These are phyloP conservation scores for Hirundo rustica DNA, from an alignment of 2,797 vertebrate species.

Conservation along the genomic window DNA sequence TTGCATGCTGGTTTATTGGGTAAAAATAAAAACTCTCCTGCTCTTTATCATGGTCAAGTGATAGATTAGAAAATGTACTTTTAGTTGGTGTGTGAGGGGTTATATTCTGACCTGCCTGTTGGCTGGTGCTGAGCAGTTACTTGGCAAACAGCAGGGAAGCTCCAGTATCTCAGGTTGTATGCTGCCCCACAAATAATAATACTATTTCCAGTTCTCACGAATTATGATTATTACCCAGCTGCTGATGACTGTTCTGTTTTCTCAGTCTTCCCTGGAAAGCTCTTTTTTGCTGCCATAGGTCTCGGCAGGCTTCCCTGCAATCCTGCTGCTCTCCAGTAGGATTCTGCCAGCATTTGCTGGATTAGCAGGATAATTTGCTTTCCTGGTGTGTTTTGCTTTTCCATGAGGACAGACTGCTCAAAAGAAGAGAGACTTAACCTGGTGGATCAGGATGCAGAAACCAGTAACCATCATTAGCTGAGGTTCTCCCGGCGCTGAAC, in stretches of 20 bases:
- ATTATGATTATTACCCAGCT: conserved; percentile 21
- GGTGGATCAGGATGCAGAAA: conserved; percentile 1
- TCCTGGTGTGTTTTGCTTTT: conserved; percentile 46
- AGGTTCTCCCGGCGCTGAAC: not conserved
- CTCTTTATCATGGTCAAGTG: not conserved
- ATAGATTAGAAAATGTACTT: not conserved
- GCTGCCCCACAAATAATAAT: not conserved
- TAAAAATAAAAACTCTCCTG: not conserved
- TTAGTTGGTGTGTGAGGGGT: not conserved
- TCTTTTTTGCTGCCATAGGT: not conserved
- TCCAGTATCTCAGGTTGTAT: not conserved
- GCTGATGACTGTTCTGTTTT: conserved; percentile 4
- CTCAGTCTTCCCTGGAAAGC: not conserved
- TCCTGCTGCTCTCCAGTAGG: conserved; percentile 28
- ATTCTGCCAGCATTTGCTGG: conserved; percentile 16
- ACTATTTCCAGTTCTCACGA: not conserved
- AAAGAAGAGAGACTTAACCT: conserved; percentile 22
- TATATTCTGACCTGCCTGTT: not conserved
- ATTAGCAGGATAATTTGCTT: conserved; percentile 52
- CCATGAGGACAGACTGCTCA: not conserved
- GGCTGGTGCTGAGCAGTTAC: not conserved
- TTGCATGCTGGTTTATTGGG: not conserved
- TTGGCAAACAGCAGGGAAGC: not conserved
- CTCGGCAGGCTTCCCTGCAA: conserved; percentile 1
- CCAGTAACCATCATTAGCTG: not conserved